phyloP scores from a whole-genome alignment of 2,888 invertebrate species.

The Amphipoea lucens region DNA sequence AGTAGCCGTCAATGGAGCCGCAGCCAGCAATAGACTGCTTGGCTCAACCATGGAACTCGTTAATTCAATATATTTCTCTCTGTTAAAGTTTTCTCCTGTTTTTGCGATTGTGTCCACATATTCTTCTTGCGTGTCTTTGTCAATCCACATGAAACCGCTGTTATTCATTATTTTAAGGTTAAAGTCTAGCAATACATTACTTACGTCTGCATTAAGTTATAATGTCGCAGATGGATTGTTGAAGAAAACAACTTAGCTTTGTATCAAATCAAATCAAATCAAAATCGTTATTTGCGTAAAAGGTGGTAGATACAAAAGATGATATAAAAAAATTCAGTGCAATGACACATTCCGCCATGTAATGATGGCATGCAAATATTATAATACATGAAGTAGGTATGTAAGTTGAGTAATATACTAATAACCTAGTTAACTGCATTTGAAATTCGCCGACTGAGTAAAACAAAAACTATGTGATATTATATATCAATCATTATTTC shows the following conservation, averaged over 20 bases:
- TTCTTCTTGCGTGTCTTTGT: slow-evolving; percentile 13
- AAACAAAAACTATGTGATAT: too few species aligned
- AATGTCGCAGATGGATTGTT: too few species aligned
- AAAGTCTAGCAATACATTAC: not conserved
- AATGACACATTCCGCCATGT: too few species aligned
- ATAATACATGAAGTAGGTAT: too few species aligned
- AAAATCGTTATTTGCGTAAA: not conserved
- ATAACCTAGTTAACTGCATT: too few species aligned
- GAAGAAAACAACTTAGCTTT: not conserved
- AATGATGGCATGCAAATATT: too few species aligned
- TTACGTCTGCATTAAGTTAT: too few species aligned
- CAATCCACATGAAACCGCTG: slow-evolving; percentile 38
- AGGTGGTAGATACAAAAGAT: too few species aligned
- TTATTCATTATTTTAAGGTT: not conserved
- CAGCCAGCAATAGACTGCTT: slow-evolving; percentile 44
- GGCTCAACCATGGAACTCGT: slow-evolving; percentile 10
- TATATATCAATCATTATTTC: too few species aligned
- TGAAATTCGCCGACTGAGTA: too few species aligned
- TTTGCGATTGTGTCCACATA: not conserved
- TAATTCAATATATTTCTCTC: slow-evolving; percentile 1
- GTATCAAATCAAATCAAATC: not conserved
- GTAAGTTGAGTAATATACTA: too few species aligned
- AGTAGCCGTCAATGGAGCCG: slow-evolving; percentile 72
- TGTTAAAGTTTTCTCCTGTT: slow-evolving; percentile 18
- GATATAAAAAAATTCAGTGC: too few species aligned